Conservation (phyloP, 2,113 vertebrate species). For the Microcebus lehilahytsara region DNA sequence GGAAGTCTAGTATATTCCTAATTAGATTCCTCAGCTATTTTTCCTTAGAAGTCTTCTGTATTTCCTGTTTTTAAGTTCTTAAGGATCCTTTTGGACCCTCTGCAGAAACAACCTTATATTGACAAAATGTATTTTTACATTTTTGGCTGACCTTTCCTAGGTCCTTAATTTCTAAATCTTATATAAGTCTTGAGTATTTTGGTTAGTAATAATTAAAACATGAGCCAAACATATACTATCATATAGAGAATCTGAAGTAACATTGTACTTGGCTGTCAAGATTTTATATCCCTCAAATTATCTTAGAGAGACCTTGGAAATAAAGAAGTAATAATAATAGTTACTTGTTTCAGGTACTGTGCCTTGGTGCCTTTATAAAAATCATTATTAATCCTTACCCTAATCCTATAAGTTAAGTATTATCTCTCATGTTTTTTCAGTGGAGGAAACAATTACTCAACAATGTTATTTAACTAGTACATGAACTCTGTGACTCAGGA, state of each 20-base stretch:
- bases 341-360: not conserved
- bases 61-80: not conserved
- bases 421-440: not conserved
- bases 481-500: not conserved
- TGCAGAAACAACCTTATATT: not conserved
- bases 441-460: not conserved
- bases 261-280: not conserved
- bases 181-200: not conserved
- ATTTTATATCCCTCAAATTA: constrained; percentile 12
- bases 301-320: not conserved
- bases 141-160: not conserved
- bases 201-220: constrained; percentile 30
- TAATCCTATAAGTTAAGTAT: not conserved
- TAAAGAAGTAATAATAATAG: not conserved
- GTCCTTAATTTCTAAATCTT: not conserved
- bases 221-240: not conserved
- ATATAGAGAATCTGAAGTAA: constrained; percentile 13
- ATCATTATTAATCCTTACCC: not conserved
- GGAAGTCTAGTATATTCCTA: not conserved
- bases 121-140: not conserved
- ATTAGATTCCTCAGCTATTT: not conserved
- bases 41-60: not conserved
- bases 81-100: not conserved
- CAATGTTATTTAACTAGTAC: not conserved
- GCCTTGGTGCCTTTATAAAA: not conserved